Conservation (phyloP, 2,797 vertebrate genomes). For the Esox masquinongy region DNA sequence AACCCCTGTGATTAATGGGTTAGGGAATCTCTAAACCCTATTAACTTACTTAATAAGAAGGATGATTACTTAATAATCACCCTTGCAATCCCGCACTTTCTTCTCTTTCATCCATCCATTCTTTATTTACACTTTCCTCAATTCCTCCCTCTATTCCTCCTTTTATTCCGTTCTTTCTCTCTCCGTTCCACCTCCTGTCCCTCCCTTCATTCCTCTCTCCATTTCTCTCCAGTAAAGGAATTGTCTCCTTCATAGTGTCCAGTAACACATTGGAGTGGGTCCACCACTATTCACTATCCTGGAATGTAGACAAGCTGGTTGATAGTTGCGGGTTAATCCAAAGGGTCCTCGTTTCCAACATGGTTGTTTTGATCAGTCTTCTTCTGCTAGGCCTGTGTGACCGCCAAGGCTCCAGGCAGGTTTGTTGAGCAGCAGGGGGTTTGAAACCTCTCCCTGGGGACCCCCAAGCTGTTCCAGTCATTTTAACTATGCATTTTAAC, state of each 20-base stretch:
- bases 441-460: too few relatives aligned
- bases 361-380: background rate
- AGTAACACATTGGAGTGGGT: background rate
- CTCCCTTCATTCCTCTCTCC: background rate
- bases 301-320: background rate
- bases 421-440: too few relatives aligned
- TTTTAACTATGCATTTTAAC: too few relatives aligned
- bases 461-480: too few relatives aligned
- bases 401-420: too few relatives aligned
- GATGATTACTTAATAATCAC: too few relatives aligned
- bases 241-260: background rate
- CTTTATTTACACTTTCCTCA: too few relatives aligned
- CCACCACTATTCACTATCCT: background rate
- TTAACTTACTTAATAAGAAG: too few relatives aligned
- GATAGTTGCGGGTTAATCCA: background rate
- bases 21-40: background rate
- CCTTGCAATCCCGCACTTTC: too few relatives aligned
- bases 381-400: background rate
- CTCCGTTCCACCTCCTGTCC: background rate
- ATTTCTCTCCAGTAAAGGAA: background rate
- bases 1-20: background rate
- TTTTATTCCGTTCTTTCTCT: too few relatives aligned
- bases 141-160: too few relatives aligned
- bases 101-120: too few relatives aligned
- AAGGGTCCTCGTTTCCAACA: background rate